These are phyloP conservation scores for Beris morrisii DNA, from an alignment of 2,888 invertebrate genomes.

Conservation along the genomic window DNA sequence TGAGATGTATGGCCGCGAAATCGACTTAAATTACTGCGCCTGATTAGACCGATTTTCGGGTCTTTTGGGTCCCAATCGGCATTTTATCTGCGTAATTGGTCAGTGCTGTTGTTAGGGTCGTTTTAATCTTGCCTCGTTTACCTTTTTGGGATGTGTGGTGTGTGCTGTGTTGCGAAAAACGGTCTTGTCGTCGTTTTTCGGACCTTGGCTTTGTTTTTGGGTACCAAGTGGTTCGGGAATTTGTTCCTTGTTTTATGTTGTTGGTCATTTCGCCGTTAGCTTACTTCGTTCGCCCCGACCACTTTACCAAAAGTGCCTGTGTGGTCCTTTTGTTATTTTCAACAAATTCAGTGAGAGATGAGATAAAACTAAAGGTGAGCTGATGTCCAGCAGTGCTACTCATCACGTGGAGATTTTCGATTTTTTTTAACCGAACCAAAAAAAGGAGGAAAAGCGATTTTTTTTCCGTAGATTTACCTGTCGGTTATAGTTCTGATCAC, in stretches of 20 bases:
- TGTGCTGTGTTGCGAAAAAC: background rate
- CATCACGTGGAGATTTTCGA: constrained; percentile 36
- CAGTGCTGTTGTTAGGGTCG: constrained; percentile 9
- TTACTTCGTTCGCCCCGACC: constrained; percentile 18
- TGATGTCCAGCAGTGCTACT: constrained; percentile 38
- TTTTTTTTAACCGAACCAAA: constrained; percentile 4
- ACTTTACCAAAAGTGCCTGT: constrained; percentile 33
- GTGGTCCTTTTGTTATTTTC: constrained; percentile 40
- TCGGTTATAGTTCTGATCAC: constrained; percentile 35
- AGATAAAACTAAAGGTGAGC: constrained; percentile 37
- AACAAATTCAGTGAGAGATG: constrained; percentile 36
- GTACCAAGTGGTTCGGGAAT: background rate
- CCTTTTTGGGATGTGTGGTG: background rate
- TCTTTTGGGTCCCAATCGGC: constrained; percentile 35
- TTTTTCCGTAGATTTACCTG: too few species aligned
- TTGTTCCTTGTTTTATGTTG: background rate
- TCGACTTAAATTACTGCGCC: constrained; percentile 24
- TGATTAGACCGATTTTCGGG: constrained; percentile 37
- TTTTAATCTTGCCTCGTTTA: background rate
- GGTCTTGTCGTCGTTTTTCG: too few species aligned
- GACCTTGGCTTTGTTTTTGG: too few species aligned
- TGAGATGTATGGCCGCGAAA: constrained; percentile 12
- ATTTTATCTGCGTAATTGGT: constrained; percentile 38
- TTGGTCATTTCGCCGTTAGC: constrained; percentile 25
- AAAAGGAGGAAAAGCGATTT: constrained; percentile 29